Evolutionary conservation across 30 jellyfish, hydroid and myxozoan genomes (phyloP).

Genomic region (Turritopsis dohrnii): DNA sequence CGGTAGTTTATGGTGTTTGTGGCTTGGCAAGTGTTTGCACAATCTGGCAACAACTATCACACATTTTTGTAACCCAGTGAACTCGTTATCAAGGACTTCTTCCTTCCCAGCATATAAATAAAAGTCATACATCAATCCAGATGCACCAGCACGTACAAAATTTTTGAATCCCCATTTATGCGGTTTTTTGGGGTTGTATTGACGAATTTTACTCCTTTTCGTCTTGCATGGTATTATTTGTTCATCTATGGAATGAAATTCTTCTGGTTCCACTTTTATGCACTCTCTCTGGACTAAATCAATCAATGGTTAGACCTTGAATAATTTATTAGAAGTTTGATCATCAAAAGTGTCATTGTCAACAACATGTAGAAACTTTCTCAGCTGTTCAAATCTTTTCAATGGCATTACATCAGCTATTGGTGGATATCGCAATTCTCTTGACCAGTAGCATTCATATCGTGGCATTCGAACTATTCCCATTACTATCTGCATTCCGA

Average conservation of each 20-base stretch:
- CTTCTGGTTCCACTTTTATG: constrained; percentile 41
- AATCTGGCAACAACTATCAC: too few species aligned
- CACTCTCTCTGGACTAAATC: constrained; percentile 27
- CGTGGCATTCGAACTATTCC: constrained; percentile 46
- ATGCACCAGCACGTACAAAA: too few species aligned
- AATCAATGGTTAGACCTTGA: constrained; percentile 48
- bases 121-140: too few species aligned
- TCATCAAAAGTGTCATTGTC: constrained; percentile 41
- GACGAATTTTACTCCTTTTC: too few species aligned
- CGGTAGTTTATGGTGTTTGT: too few species aligned
- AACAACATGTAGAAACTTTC: constrained; percentile 33
- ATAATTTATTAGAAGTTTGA: too few species aligned
- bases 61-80: too few species aligned
- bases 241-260: constrained; percentile 55
- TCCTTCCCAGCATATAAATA: too few species aligned
- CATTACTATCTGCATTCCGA: constrained; percentile 64
- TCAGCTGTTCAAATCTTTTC: constrained; percentile 37
- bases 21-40: too few species aligned
- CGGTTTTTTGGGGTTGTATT: constrained; percentile 75
- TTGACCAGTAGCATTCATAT: constrained; percentile 52
- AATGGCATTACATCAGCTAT: constrained; percentile 58
- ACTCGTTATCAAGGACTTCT: too few species aligned
- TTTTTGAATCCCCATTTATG: too few species aligned
- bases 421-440: constrained; percentile 37
- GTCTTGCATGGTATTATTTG: too few species aligned